Base-by-base conservation (phyloP, 2,113 vertebrate genomes). In the Malurus elegans region DNA sequence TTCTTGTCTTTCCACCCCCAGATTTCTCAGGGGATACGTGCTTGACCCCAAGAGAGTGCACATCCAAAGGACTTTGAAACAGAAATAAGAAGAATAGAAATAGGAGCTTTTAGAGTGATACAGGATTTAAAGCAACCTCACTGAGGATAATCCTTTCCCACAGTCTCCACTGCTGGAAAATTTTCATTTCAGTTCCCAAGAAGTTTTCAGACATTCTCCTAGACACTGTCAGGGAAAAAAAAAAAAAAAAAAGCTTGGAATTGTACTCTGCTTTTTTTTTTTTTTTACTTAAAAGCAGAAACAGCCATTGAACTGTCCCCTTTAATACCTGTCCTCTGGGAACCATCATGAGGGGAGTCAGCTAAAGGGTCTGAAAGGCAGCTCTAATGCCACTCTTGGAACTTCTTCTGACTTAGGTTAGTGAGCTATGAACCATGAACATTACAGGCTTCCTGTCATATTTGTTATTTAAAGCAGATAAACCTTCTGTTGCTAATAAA, bases 141-240 rank as follows among this genome's bases (percentile, higher is more conserved):
- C 45, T 74, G 67, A 82, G 36, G 24, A 80, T 93, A 93, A 93
- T 94, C 88, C 69, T 96, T 96, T 97, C 93, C 95, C 92, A 95
- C 95, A 92, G 86, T 78, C 34, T 86, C 21, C 80, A 51, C 34
- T 69, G 53, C 82, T 93, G 90, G 82, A 97, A 93, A 96, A 92
- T 69, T 60, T 44, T 93, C 4, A 5, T 86, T 90, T 95, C 57
- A 32, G 48, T 93, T 95, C 94, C 83, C 75, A 93, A 74, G 64
- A 45, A 91, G 40, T 90, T 93, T 91, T 88, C 62, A 82, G 64
- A 67, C 9, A 0, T 92, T 92, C 36, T 36, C 31, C 62, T 88
- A 56, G n/a, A 78, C 44, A 29, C 11, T 80, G 29, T 71, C 60
- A 86, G 29, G 32, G 16, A 19, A 36, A 36, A 36, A 36, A 38